Base-by-base conservation (phyloP, 2,888 invertebrate species). In the Malthinus flaveolus region DNA sequence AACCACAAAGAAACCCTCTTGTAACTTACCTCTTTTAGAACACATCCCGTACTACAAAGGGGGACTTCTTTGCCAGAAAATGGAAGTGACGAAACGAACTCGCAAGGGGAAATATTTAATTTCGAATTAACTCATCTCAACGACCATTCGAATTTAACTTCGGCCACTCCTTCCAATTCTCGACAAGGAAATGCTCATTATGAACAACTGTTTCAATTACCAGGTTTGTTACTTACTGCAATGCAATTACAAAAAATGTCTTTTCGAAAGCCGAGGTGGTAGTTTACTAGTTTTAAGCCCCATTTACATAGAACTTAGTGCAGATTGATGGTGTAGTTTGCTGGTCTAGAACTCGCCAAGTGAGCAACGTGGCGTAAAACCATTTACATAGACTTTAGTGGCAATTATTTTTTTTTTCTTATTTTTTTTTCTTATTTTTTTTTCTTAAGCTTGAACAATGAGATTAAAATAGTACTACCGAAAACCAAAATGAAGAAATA, bases 181-280 rank as follows among this genome's bases (percentile, higher is more conserved):
- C 46, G 59, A 23, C 2, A 3, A 23, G 23, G 3, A 45, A 56
- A 52, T 52, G 65, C 66, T 48, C 71, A 73, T 66, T 76, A 77
- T 66, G 76, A 76, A 66, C 68, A 72, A 51, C 61, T 76, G 31
- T 76, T 74, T 67, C 68, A 73, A 62, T 59, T 66, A 50, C 71
- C 75, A 62, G 74, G 74, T 44, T 44, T 32, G 52, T 49, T 11
- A 11, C 7, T 48, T n/a, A n/a, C n/a, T n/a, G n/a, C n/a, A n/a
- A n/a, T n/a, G n/a, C n/a, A n/a, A n/a, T n/a, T n/a, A n/a, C n/a
- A n/a, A n/a, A n/a, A n/a, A n/a, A n/a, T n/a, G n/a, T n/a, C n/a
- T n/a, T n/a, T n/a, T n/a, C n/a, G n/a, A n/a, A n/a, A n/a, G n/a
- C n/a, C n/a, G n/a, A n/a, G n/a, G n/a, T n/a, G n/a, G n/a, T n/a